Conservation (phyloP, 2,888 invertebrate species). For the Drosophila hamatofila region DNA sequence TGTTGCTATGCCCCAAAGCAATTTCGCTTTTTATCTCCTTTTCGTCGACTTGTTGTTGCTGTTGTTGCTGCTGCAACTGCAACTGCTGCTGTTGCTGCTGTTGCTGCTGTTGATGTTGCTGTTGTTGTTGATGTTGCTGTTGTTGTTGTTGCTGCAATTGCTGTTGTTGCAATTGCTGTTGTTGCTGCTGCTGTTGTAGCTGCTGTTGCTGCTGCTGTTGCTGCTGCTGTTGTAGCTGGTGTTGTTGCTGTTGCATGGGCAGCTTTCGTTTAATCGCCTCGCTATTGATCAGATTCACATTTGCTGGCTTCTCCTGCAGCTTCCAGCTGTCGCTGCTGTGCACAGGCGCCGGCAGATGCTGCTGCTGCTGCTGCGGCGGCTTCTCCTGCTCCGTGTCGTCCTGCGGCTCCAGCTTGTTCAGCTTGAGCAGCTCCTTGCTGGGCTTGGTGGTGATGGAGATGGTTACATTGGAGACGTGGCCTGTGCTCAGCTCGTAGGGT, state of each 20-base stretch:
- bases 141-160: conserved; percentile 15
- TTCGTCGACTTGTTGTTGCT: conserved; percentile 38
- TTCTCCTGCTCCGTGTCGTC: conserved; percentile 56
- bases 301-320: conserved; percentile 35
- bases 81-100: conserved; percentile 20
- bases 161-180: conserved; percentile 32
- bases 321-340: conserved; percentile 49
- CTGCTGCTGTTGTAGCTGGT: background rate
- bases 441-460: conserved; percentile 75
- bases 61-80: background rate
- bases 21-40: conserved; percentile 49
- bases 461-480: conserved; percentile 66
- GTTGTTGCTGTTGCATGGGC: conserved; percentile 21
- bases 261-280: conserved; percentile 63
- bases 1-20: conserved; percentile 46
- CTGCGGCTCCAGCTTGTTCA: conserved; percentile 36
- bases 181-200: conserved; percentile 20
- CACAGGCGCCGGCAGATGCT: background rate
- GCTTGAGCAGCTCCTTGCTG: conserved; percentile 43
- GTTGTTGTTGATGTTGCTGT: conserved; percentile 7
- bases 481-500: conserved; percentile 53
- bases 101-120: background rate
- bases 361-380: conserved; percentile 28
- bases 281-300: conserved; percentile 6
- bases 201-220: conserved; percentile 3